Conservation (phyloP, 2,888 invertebrate species). For the Pegoplata infirma region DNA sequence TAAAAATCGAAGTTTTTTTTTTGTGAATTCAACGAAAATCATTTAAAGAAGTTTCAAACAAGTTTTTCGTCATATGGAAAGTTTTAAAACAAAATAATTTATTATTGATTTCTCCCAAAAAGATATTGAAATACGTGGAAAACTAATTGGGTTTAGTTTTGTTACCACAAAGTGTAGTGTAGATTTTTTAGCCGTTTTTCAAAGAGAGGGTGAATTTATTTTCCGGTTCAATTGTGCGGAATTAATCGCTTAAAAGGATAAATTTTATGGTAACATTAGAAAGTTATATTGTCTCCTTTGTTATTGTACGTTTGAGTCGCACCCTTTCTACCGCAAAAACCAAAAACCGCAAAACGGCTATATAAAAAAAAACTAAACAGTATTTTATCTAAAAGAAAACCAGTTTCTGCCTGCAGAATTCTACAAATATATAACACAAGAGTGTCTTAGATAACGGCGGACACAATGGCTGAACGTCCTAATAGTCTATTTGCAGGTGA, state of each 20-base stretch:
- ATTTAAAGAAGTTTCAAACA: background rate
- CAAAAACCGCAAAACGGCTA: slow-evolving; percentile 5
- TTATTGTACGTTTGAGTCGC: background rate
- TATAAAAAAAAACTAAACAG: background rate
- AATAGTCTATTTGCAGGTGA: slow-evolving; percentile 76
- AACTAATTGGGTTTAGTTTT: background rate
- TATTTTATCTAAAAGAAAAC: background rate
- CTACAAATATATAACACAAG: background rate
- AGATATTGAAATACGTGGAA: background rate
- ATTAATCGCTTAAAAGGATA: slow-evolving; percentile 35
- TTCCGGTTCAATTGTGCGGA: slow-evolving; percentile 51
- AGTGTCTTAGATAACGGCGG: background rate
- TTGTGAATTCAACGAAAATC: background rate
- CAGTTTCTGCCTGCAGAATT: background rate
- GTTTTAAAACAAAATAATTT: background rate
- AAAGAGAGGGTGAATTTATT: slow-evolving; percentile 31
- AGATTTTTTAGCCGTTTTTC: background rate
- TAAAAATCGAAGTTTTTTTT: slow-evolving; percentile 17
- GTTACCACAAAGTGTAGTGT: background rate
- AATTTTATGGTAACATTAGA: slow-evolving; percentile 9
- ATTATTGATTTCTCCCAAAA: slow-evolving; percentile 50
- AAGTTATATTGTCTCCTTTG: background rate
- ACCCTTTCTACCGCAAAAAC: background rate
- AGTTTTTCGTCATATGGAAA: background rate
- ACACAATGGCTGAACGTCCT: slow-evolving; percentile 76